Base-by-base conservation (phyloP, 1,140 invertebrate genomes). In the Littorina saxatilis region DNA sequence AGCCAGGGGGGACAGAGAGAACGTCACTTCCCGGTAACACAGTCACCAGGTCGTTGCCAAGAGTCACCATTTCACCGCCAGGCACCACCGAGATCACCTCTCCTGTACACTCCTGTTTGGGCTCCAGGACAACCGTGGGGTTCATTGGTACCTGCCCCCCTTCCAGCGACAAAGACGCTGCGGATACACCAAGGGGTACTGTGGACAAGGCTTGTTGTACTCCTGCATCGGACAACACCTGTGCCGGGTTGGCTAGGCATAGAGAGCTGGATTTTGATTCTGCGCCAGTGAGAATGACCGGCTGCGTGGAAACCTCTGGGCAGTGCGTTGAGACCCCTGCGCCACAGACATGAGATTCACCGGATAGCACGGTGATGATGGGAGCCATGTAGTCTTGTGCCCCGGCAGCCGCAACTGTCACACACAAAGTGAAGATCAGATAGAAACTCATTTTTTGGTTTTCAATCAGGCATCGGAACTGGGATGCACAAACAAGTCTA, bases 41-140 rank as follows among this genome's bases (percentile, higher is more conserved):
- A 3, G 40, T 47, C n/a, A 73, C 40, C 70, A 73, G 11, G 9
- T 47, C 37, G 27, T 23, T 9, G 20, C 37, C 37, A 4, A 7
- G 5, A 7, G n/a, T 5, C 58, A 23, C 9, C 58, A 61, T 29
- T 5, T 61, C 27, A n/a, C 58, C 23, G 58, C 58, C 58, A 13
- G 58, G 58, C 58, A 61, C 23, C 58, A 61, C 20, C n/a, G 58
- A 61, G 9, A 43, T 43, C 37, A 43, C 70, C 35, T 50, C 70
- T 43, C 40, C n/a, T 39, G 27, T 29, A 11, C 43, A 32, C n/a
- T 78, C 55, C 58, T 78, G 55, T 39, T 63, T 78, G 15, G 76
- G 76, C 76, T 78, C 55, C 11, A 78, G 58, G 13, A 63, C 20
- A 15, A 78, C 52, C 1, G 32, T 35, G 2, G 50, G 9, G 13